phyloP scores from a whole-genome alignment of 2,797 vertebrate species.

The Anolis apletophallus region DNA sequence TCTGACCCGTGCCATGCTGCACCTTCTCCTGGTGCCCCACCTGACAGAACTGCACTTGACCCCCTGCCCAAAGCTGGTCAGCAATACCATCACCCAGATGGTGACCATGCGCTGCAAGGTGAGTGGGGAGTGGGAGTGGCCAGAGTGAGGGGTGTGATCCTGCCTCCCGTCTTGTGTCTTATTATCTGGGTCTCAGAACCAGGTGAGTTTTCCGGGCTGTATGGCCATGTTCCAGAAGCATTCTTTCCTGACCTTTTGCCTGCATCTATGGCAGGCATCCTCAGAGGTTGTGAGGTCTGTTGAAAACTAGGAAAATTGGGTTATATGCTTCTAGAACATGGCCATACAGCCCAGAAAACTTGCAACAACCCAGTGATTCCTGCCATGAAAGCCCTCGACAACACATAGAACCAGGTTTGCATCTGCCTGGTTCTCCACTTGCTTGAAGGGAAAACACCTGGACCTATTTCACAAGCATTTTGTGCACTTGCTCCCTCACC shows the following conservation, averaged over 20 bases:
- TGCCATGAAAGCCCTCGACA: too few relatives aligned
- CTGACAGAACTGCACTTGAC: conserved; percentile 81
- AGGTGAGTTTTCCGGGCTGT: too few relatives aligned
- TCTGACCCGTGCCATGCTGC: conserved; percentile 81
- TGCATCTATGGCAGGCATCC: too few relatives aligned
- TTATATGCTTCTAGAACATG: too few relatives aligned
- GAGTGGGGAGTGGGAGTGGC: not conserved
- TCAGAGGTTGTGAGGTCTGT: too few relatives aligned
- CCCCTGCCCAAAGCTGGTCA: conserved; percentile 77
- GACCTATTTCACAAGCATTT: not conserved
- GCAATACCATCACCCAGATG: conserved; percentile 77
- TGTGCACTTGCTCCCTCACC: not conserved
- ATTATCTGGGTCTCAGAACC: not conserved
- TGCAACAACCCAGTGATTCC: too few relatives aligned
- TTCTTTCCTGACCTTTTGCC: too few relatives aligned
- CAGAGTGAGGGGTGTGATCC: too few relatives aligned
- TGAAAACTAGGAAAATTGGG: too few relatives aligned
- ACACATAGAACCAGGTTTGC: not conserved
- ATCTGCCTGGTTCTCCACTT: not conserved
- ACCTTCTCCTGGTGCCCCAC: conserved; percentile 87
- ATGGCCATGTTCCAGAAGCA: too few relatives aligned
- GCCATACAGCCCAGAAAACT: too few relatives aligned
- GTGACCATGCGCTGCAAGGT: conserved; percentile 86
- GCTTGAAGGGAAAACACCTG: not conserved
- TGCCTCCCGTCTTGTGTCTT: not conserved